A percentile compares a stretch with the other conserved stretches of the same genome.
phyloP scores from a whole-genome alignment of 2,797 vertebrate species.

The Gadopsis marmoratus region DNA sequence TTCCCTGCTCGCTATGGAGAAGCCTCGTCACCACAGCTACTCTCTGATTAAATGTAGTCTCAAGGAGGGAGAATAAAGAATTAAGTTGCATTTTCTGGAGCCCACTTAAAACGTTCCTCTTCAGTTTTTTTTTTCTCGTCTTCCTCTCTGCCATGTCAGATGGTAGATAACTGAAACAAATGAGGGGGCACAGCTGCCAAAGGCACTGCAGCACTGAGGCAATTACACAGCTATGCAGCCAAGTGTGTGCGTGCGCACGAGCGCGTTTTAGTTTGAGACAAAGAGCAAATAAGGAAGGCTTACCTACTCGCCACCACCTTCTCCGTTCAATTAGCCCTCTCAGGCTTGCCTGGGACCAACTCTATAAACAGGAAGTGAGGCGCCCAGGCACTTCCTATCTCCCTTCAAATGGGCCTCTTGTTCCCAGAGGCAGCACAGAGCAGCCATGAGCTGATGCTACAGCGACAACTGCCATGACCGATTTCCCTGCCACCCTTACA shows the following conservation, averaged over 20 bases:
- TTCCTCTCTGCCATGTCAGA: constrained; percentile 37
- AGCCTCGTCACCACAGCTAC: constrained; percentile 12
- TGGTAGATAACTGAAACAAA: constrained; percentile 69
- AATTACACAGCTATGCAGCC: constrained; percentile 56
- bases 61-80: constrained; percentile 3
- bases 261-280: not conserved
- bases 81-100: not conserved
- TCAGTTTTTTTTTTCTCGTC: not conserved
- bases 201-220: constrained; percentile 60
- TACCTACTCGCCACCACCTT: constrained; percentile 48
- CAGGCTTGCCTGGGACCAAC: constrained; percentile 61
- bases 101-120: constrained; percentile 5
- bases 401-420: constrained; percentile 71
- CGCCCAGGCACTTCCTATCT: constrained; percentile 78
- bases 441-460: constrained; percentile 25
- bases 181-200: constrained; percentile 59
- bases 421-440: constrained; percentile 61
- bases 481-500: constrained; percentile 43
- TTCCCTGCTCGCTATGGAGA: constrained; percentile 29
- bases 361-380: constrained; percentile 80
- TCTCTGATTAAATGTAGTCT: constrained; percentile 43
- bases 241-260: constrained; percentile 10
- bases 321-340: constrained; percentile 55
- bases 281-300: constrained; percentile 10
- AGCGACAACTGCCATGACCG: constrained; percentile 2